Base-by-base conservation (phyloP, 1,140 invertebrate genomes). In the Mycetomoellerius zeteki region DNA sequence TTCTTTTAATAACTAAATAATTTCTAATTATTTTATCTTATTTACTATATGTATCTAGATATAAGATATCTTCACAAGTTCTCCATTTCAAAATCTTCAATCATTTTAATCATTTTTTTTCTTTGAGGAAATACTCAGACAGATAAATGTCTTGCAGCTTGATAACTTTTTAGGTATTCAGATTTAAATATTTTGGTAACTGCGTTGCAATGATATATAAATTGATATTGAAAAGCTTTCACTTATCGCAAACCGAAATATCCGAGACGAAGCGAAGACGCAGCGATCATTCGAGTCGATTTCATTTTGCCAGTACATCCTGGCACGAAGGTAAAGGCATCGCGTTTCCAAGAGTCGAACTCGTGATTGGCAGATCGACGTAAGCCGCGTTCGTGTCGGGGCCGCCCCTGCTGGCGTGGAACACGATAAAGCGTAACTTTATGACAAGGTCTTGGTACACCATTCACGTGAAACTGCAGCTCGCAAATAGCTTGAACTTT, bases 381-480 rank as follows among this genome's bases (percentile, higher is more conserved):
- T 88, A 90, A 91, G 89, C 89, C 84, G 50, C 80, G 86, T 86
- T 91, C 90, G 62, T 86, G 91, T 87, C 85, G 85, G 81, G 33
- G 47, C 52, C 76, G 78, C 52, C 64, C 81, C 47, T 84, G 88
- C 52, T 91, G 88, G 88, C 89, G 91, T 82, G 89, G 91, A 93
- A 93, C 89, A 86, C 92, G 92, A 93, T 93, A 93, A 93, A 93
- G 92, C 91, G 88, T 85, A 93, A 93, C 89, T 93, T 93, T 92
- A 90, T 93, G 92, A 93, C 92, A 93, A 85, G 92, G 73, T 91
- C 89, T 88, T 58, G 72, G 85, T 85, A 72, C 87, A 58, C 88
- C 89, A 77, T 72, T 91, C 85, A 78, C 71, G 76, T 87, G 86
- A 89, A 91, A 90, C 80, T 87, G 86, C 84, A 89, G 88, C 64